Conservation (phyloP, 2,888 invertebrate species). For the Yponomeuta malinellus region DNA sequence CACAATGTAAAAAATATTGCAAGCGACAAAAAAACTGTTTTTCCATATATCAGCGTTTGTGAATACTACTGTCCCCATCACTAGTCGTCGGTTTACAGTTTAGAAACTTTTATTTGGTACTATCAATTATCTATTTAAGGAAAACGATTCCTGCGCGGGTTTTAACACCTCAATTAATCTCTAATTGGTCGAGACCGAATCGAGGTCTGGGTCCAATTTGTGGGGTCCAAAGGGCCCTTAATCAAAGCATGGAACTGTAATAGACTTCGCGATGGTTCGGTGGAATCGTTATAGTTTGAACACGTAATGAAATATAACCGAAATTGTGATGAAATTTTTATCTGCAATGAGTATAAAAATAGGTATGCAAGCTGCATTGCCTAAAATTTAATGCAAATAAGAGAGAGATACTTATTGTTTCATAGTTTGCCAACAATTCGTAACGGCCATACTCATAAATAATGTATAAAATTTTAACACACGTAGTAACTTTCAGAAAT, state of each 20-base stretch:
- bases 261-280: background rate
- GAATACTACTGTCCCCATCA: too few species aligned
- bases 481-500: too few species aligned
- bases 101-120: too few species aligned
- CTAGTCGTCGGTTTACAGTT: too few species aligned
- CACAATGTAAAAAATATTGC: too few species aligned
- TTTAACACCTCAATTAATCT: background rate
- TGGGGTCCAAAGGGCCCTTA: background rate
- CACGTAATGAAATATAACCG: background rate
- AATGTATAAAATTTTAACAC: too few species aligned
- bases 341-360: background rate
- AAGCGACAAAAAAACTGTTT: too few species aligned
- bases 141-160: background rate
- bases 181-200: background rate
- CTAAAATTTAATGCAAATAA: too few species aligned
- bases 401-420: too few species aligned
- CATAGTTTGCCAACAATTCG: too few species aligned
- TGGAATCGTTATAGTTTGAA: background rate
- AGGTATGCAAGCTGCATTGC: background rate
- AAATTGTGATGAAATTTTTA: background rate
- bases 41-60: too few species aligned
- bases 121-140: background rate
- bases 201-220: background rate
- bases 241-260: background rate
- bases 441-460: too few species aligned